Percentiles rank a stretch among this genome's conserved stretches.
phyloP scores from a whole-genome alignment of 2,113 vertebrate species.

The Craseonycteris thonglongyai region DNA sequence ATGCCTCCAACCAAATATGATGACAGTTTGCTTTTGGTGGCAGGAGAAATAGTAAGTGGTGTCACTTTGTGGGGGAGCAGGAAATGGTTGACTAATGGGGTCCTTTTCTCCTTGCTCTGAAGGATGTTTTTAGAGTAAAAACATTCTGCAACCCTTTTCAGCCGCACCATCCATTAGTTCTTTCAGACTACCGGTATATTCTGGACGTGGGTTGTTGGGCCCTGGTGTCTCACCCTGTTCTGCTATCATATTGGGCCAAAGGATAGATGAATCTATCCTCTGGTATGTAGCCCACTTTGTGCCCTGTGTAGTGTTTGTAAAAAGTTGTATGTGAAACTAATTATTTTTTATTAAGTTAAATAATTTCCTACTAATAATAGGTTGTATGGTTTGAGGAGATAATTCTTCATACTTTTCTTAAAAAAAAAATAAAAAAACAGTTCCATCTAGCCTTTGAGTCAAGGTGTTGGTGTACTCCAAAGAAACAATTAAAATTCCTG shows the following conservation, averaged over 20 bases:
- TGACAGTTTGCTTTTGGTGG: background rate
- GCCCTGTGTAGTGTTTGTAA: background rate
- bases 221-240: background rate
- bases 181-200: background rate
- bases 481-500: background rate
- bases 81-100: background rate
- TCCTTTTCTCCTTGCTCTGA: background rate
- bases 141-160: background rate
- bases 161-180: background rate
- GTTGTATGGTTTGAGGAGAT: background rate
- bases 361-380: background rate
- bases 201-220: background rate
- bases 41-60: background rate
- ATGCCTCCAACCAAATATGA: background rate
- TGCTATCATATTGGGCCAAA: accelerated
- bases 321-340: background rate
- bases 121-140: background rate
- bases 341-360: background rate
- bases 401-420: background rate
- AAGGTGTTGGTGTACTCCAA: background rate
- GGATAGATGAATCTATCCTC: background rate
- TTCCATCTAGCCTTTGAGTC: background rate
- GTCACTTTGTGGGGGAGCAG: background rate
- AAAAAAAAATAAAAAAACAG: too few species aligned
- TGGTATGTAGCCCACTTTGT: background rate